phyloP scores from a whole-genome alignment of 1,140 invertebrate species.

The Platyura marginata region DNA sequence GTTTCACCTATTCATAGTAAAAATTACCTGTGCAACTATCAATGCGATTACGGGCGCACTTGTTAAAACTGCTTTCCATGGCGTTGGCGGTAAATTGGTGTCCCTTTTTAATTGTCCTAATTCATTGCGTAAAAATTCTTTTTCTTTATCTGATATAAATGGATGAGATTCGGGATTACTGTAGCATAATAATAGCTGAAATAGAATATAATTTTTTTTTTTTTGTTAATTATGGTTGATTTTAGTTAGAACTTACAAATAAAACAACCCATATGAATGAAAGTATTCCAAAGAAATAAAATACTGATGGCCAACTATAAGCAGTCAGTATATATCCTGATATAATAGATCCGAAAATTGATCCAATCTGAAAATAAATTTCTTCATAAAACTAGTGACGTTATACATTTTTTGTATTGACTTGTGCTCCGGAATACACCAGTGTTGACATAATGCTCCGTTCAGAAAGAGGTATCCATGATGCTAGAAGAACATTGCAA shows the following conservation, averaged over 20 bases:
- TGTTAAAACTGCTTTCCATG: slow-evolving; percentile 53
- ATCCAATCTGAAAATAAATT: slow-evolving; percentile 30
- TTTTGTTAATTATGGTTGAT: slow-evolving; percentile 11
- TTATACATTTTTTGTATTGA: too few relatives aligned
- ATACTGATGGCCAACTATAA: slow-evolving; percentile 56
- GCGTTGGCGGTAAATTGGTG: slow-evolving; percentile 36
- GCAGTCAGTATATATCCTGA: slow-evolving; percentile 49
- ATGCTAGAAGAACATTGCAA: neutral
- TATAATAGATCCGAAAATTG: slow-evolving; percentile 51
- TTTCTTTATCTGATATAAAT: slow-evolving; percentile 62
- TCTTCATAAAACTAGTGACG: neutral
- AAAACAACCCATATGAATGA: slow-evolving; percentile 54
- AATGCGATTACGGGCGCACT: slow-evolving; percentile 58
- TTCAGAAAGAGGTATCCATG: slow-evolving; percentile 49
- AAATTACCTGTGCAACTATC: slow-evolving; percentile 33
- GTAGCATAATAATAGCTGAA: slow-evolving; percentile 42
- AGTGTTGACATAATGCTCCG: slow-evolving; percentile 46
- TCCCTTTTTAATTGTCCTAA: slow-evolving; percentile 28
- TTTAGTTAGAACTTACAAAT: slow-evolving; percentile 31
- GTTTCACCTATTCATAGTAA: neutral
- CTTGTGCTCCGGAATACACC: slow-evolving; percentile 44
- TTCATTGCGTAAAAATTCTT: slow-evolving; percentile 47
- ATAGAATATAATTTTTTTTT: too few relatives aligned
- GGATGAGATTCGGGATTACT: slow-evolving; percentile 65
- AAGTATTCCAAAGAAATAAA: slow-evolving; percentile 64